These are phyloP conservation scores for Cheilinus undulatus DNA, from an alignment of 2,113 vertebrate genomes.

Conservation along the genomic window DNA sequence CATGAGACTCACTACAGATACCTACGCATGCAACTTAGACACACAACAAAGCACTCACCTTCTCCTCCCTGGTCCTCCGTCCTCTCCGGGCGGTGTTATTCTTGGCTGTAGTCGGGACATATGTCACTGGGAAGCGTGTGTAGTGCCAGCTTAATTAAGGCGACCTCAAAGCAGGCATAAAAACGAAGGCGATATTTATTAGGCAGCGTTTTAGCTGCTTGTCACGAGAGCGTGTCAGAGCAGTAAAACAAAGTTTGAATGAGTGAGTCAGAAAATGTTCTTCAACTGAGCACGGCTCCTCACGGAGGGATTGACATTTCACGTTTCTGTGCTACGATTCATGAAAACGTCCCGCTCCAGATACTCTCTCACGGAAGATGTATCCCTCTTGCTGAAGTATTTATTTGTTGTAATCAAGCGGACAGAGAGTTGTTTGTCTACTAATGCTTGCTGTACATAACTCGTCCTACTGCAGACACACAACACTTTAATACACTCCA, in stretches of 20 bases:
- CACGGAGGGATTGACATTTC: constrained; percentile 53
- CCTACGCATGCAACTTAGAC: constrained; percentile 48
- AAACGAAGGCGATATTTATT: constrained; percentile 79
- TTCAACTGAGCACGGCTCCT: constrained; percentile 47
- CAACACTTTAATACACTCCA: constrained; percentile 56
- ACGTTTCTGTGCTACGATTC: constrained; percentile 64
- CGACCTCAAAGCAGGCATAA: constrained; percentile 79
- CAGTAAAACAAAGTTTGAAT: constrained; percentile 72
- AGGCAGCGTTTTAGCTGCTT: constrained; percentile 77
- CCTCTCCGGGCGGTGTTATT: constrained; percentile 74
- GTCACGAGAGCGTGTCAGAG: constrained; percentile 72
- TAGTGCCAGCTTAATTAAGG: constrained; percentile 79
- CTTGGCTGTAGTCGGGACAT: constrained; percentile 77
- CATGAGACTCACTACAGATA: constrained; percentile 34
- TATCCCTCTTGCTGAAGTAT: constrained; percentile 65
- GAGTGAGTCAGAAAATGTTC: constrained; percentile 58
- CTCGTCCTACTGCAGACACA: constrained; percentile 40
- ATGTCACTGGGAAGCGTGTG: constrained; percentile 78
- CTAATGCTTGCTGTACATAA: constrained; percentile 37
- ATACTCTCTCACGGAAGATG: constrained; percentile 59
- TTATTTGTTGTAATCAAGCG: constrained; percentile 81
- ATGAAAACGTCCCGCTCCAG: constrained; percentile 45
- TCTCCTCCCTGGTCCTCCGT: constrained; percentile 47
- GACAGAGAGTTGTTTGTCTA: constrained; percentile 73
- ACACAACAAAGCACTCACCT: constrained; percentile 54